These are phyloP conservation scores for Coilia nasus DNA, from an alignment of 2,797 vertebrate genomes.

Conservation along the genomic window DNA sequence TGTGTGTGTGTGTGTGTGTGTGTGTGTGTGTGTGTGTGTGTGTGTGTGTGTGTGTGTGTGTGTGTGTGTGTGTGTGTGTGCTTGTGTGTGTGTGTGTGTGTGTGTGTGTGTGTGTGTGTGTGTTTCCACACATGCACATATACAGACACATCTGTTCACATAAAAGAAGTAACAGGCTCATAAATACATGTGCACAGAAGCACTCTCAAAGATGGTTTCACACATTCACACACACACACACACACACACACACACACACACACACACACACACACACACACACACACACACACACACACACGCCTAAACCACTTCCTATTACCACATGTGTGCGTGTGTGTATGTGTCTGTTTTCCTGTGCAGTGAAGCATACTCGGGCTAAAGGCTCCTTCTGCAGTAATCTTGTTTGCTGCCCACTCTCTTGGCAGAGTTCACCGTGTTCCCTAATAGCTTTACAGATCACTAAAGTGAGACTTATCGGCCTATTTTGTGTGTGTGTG, in stretches of 20 bases:
- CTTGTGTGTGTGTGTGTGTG: not conserved
- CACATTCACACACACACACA: too few relatives aligned
- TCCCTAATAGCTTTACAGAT: not conserved
- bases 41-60: not conserved
- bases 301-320: too few relatives aligned
- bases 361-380: not conserved
- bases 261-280: too few relatives aligned
- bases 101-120: not conserved
- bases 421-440: not conserved
- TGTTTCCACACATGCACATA: not conserved
- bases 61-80: constrained; percentile 5
- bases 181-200: too few relatives aligned
- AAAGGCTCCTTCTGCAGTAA: not conserved
- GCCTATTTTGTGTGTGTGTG: not conserved
- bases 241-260: too few relatives aligned
- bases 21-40: not conserved
- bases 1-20: constrained; percentile 1
- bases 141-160: too few relatives aligned
- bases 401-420: not conserved
- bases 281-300: too few relatives aligned
- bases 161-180: too few relatives aligned
- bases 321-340: not conserved
- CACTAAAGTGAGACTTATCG: not conserved
- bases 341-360: not conserved
- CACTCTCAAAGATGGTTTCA: too few relatives aligned